Conservation (phyloP, 2,888 invertebrate species). For the Augiades crinisus region DNA sequence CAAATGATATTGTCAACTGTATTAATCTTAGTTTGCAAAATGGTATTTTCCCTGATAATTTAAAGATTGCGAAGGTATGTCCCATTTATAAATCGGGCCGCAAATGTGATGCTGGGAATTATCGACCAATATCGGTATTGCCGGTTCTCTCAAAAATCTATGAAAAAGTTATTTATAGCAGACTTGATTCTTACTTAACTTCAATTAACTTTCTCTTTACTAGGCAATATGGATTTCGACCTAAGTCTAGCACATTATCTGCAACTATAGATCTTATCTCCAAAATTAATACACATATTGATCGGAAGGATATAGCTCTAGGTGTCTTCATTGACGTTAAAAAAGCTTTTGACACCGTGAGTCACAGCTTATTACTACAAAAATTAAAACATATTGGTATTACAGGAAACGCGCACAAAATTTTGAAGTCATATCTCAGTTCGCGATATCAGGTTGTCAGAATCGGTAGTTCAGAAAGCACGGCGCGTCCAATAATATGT, state of each 20-base stretch:
- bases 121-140: constrained; percentile 29
- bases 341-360: too few species aligned
- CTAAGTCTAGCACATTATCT: neutral
- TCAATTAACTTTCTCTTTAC: neutral
- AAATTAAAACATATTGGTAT: neutral
- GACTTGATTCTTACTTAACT: neutral
- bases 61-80: constrained; percentile 29
- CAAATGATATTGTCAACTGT: neutral
- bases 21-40: neutral
- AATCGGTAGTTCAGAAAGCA: too few species aligned
- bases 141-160: constrained; percentile 7
- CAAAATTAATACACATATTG: constrained; percentile 23
- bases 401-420: neutral
- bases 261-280: neutral
- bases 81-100: constrained; percentile 31
- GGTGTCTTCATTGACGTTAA: neutral
- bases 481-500: too few species aligned
- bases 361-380: neutral
- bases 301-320: neutral
- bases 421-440: too few species aligned
- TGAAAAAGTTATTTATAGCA: constrained; percentile 1
- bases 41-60: constrained; percentile 24
- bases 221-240: neutral
- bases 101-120: constrained; percentile 27
- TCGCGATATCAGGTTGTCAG: too few species aligned